These are phyloP conservation scores for Stegophylla sp. DNA, from an alignment of 2,888 invertebrate species.

Conservation along the genomic window DNA sequence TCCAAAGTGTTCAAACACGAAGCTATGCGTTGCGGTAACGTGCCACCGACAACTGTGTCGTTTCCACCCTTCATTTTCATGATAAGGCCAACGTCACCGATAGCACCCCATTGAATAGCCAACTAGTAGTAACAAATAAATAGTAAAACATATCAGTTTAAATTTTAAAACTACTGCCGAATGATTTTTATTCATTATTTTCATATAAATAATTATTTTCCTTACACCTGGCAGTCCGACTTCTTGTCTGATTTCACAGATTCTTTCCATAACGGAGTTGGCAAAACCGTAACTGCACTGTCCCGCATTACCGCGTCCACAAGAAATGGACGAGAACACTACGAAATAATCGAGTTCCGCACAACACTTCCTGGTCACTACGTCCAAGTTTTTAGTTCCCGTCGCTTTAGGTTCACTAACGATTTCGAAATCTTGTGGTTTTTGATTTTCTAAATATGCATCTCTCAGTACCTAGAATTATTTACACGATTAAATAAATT, in stretches of 20 bases:
- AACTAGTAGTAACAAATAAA: conserved; percentile 64
- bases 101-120: conserved; percentile 98
- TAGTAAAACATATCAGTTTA: neutral
- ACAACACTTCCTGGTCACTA: conserved; percentile 77
- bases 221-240: conserved; percentile 79
- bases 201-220: conserved; percentile 14
- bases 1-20: conserved; percentile 91
- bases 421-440: conserved; percentile 78
- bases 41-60: conserved; percentile 91
- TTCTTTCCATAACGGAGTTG: conserved; percentile 96
- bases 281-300: conserved; percentile 97
- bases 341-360: conserved; percentile 90
- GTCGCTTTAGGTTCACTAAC: conserved; percentile 86
- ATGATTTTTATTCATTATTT: too few species aligned
- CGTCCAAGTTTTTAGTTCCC: conserved; percentile 83
- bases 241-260: conserved; percentile 83
- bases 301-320: conserved; percentile 95
- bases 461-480: conserved; percentile 74
- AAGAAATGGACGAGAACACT: conserved; percentile 93
- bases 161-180: neutral
- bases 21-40: conserved; percentile 92
- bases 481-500: too few species aligned
- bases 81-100: conserved; percentile 95
- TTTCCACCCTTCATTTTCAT: conserved; percentile 90
- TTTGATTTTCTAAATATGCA: conserved; percentile 85